These are phyloP conservation scores for Platycnemis pennipes DNA, from an alignment of 2,888 invertebrate species.

Conservation along the genomic window DNA sequence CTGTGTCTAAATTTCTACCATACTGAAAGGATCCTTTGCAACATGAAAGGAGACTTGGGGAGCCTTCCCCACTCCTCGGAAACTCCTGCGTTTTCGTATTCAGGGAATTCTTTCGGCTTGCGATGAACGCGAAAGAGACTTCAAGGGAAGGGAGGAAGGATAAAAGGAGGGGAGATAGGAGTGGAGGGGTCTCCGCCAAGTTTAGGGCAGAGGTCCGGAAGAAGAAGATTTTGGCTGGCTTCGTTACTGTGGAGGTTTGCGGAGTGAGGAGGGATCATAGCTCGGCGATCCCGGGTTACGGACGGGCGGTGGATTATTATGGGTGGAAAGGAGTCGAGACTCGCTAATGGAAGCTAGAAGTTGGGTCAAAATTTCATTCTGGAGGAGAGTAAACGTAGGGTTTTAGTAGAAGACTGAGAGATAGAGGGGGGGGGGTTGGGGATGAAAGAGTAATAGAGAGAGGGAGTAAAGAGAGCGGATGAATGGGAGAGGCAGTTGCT, in stretches of 20 bases:
- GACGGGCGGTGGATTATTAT: neutral
- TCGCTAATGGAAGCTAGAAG: slow-evolving; percentile 18
- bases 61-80: too few species aligned
- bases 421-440: neutral
- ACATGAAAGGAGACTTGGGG: too few species aligned
- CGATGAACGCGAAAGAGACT: neutral
- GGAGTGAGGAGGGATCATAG: neutral
- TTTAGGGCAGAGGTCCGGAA: neutral
- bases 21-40: too few species aligned
- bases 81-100: neutral
- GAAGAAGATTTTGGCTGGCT: neutral
- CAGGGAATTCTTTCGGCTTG: neutral
- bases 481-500: neutral
- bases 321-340: neutral
- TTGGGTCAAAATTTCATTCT: neutral
- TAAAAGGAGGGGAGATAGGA: too few species aligned
- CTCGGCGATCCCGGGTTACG: neutral
- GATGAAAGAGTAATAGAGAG: neutral
- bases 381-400: neutral
- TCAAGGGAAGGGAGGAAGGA: too few species aligned
- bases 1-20: too few species aligned
- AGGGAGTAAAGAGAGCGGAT: neutral
- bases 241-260: neutral
- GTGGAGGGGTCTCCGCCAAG: neutral
- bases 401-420: neutral